A percentile compares a stretch with the other conserved stretches of the same genome.
phyloP scores from a whole-genome alignment of 1,140 invertebrate genomes.

The Halictus rubicundus region DNA sequence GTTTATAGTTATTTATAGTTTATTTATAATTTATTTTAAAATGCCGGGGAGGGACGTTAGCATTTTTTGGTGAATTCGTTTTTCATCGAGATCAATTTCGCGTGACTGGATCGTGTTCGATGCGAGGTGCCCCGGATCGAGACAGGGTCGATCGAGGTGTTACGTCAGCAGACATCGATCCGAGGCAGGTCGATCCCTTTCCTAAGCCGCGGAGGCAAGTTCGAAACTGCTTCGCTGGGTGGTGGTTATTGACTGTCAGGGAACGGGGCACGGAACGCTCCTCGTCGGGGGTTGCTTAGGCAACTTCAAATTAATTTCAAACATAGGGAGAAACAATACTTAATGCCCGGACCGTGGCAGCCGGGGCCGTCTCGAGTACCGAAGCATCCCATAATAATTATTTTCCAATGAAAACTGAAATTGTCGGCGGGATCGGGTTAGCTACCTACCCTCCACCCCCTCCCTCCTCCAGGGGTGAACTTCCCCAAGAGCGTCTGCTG shows the following conservation, averaged over 20 bases:
- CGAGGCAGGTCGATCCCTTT: constrained; percentile 67
- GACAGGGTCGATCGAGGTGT: background rate
- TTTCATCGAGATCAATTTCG: too few relatives aligned
- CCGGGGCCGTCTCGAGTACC: constrained; percentile 28
- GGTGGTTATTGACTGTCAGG: constrained; percentile 77
- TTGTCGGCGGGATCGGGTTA: constrained; percentile 20
- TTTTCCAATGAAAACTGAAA: constrained; percentile 55
- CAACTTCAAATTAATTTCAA: constrained; percentile 78
- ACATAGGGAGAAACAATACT: constrained; percentile 74
- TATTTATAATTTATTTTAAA: too few relatives aligned
- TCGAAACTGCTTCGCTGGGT: constrained; percentile 77
- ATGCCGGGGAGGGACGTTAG: too few relatives aligned
- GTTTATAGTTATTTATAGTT: too few relatives aligned
- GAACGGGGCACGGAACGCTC: constrained; percentile 66
- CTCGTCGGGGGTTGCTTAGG: constrained; percentile 69
- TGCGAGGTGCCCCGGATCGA: too few relatives aligned
- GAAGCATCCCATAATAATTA: constrained; percentile 56
- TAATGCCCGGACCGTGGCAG: constrained; percentile 45
- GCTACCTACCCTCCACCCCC: background rate
- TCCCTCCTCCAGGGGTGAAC: background rate
- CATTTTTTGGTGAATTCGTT: too few relatives aligned
- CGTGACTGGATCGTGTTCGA: too few relatives aligned
- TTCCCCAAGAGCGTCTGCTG: constrained; percentile 18
- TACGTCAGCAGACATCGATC: constrained; percentile 27
- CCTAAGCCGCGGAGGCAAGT: constrained; percentile 68